Conservation (phyloP, 2,113 vertebrate species). For the Felis chaus region DNA sequence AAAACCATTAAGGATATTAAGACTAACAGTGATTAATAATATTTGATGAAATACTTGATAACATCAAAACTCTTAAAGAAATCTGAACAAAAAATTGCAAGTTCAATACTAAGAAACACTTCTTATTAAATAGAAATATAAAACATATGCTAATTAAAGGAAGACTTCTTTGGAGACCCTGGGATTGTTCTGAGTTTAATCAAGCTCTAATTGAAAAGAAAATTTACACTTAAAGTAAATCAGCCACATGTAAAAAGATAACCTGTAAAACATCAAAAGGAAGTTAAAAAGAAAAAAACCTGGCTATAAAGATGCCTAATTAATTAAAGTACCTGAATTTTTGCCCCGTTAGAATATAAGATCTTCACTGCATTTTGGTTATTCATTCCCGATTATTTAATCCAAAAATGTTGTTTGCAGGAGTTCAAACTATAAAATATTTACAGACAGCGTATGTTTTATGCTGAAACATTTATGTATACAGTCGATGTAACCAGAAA, state of each 20-base stretch:
- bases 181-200: neutral
- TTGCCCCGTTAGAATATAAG: neutral
- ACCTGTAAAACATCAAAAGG: neutral
- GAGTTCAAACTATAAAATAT: neutral
- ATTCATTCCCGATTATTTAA: neutral
- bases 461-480: neutral
- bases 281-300: neutral
- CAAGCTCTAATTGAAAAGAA: neutral
- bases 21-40: neutral
- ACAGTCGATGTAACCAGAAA: neutral
- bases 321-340: neutral
- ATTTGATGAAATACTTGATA: neutral
- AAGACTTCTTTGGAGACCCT: neutral
- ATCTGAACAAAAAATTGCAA: neutral
- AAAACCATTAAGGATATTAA: neutral
- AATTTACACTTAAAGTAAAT: neutral
- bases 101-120: neutral
- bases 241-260: neutral
- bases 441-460: neutral
- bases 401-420: conserved; percentile 35
- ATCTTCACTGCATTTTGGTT: neutral
- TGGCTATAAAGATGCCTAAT: neutral
- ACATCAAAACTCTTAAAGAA: conserved; percentile 8
- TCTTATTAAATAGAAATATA: neutral
- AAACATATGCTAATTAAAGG: neutral